phyloP scores from a whole-genome alignment of 2,797 vertebrate species.

The Cossypha dichroa region DNA sequence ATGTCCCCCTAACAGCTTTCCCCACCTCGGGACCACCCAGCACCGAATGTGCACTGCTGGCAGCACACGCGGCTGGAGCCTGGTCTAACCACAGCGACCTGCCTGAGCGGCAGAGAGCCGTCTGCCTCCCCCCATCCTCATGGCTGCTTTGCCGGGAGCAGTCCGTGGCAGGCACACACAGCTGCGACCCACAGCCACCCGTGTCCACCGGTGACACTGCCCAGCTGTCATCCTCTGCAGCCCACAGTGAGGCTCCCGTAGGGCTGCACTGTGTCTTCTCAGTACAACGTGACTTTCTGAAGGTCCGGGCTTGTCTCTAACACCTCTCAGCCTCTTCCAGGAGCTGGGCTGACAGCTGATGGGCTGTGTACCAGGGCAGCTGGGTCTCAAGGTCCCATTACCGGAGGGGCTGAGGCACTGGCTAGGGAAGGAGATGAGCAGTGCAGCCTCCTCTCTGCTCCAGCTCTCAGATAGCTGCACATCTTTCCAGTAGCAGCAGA shows the following conservation, averaged over 20 bases:
- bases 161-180: rapidly evolving
- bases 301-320: not conserved
- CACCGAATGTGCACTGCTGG: not conserved
- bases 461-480: not conserved
- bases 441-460: not conserved
- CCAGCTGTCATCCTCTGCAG: not conserved
- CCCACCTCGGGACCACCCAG: not conserved
- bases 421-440: not conserved
- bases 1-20: not conserved
- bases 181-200: not conserved
- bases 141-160: not conserved
- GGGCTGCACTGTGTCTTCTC: not conserved
- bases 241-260: not conserved
- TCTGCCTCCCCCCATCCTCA: not conserved
- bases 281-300: not conserved
- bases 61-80: not conserved
- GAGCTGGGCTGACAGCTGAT: not conserved
- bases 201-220: not conserved
- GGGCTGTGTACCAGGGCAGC: not conserved
- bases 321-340: not conserved
- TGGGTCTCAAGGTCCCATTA: not conserved
- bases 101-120: not conserved
- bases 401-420: not conserved
- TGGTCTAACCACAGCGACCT: not conserved
- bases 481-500: not conserved